Evolutionary conservation across 1,140 invertebrate species (phyloP), one percentile per base, ranked within the genome.

Genomic region (Agraylea sexmaculata): DNA sequence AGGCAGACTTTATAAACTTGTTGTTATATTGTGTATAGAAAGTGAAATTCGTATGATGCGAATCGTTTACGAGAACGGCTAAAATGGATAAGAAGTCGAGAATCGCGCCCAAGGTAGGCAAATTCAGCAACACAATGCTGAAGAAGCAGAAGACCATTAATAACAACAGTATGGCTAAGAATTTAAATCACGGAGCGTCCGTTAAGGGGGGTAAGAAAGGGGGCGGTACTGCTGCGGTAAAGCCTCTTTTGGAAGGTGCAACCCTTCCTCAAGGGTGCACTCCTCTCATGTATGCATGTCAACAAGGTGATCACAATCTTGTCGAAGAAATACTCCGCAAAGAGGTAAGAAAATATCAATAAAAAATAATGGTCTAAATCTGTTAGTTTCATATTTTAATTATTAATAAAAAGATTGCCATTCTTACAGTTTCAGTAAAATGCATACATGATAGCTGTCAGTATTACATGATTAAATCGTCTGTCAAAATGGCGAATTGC

Each of bases 231-330:
- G 20, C 31, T 40, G 39, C 55, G 61, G 58, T 59, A 55, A 47
- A 59, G 49, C 46, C 51, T 54, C 18, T 55, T 56, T 46, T 54
- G 56, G 60, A 54, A 43, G 58, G 49, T 43, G 51, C 55, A 20
- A 54, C 58, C 46, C 55, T 73, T 45, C 63, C 63, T 41, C 69
- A 70, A 47, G 72, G 72, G 48, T 73, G 71, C 53, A 84, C 84
- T 36, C 75, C 78, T 37, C 72, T 91, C 53, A 90, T 91, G 86
- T 83, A 88, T 62, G 86, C 87, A 49, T 88, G 86, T 55, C 86
- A 89, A 63, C 85, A 87, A 58, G 73, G 60, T 2, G 64, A 68
- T 52, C 65, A 68, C 51, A 64, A 59, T 46, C 53, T 58, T 13
- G 61, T 66, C 38, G 57, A 62, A 37, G 65, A 68, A 25, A 58